A percentile compares a stretch with the other conserved stretches of the same genome.
Conservation (phyloP, 2,113 vertebrate genomes). For the pig (Sus scrofa) region T2T-Sscrofa CM000826.6:35988501-35989000, state of each 20-base stretch:
- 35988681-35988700: too few relatives aligned
- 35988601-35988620: background rate
- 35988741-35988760: background rate
- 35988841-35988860: background rate
- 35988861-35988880: background rate
- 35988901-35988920: rapidly evolving
- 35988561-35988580: background rate
- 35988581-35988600: background rate
- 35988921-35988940: background rate
- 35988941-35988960: background rate
- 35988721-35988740: background rate
- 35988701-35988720: background rate
- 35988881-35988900: background rate
- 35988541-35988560: background rate
- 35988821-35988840: background rate
- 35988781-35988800: background rate
- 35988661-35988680: background rate
- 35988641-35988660: background rate
- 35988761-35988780: background rate
- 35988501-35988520: background rate
- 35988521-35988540: background rate
- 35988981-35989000: background rate
- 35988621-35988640: background rate
- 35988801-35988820: background rate
- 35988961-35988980: background rate